Base-by-base conservation (phyloP, 2,113 vertebrate genomes). In the Tachysurus fulvidraco region DNA sequence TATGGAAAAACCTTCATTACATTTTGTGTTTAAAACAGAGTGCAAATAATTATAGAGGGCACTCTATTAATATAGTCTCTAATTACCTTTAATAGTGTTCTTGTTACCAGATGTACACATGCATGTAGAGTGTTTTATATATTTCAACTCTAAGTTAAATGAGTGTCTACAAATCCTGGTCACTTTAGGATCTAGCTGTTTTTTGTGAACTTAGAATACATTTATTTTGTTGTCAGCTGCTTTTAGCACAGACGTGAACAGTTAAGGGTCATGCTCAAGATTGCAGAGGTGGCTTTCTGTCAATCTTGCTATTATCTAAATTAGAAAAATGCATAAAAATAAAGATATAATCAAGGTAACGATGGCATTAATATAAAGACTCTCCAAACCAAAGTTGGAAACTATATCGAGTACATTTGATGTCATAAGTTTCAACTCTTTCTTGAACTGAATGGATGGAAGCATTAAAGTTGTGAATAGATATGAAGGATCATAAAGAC, bases 381-480 rank as follows among this genome's bases (percentile, higher is more conserved):
- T 36, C n/a, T 44, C 41, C 57, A 50, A 46, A 46, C 36, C 23
- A 17, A 62, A 60, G 41, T 16, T 50, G 81, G 60, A 64, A 16
- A 25, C 60, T 19, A 82, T 46, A 44, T 46, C 23, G 30, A 36
- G 30, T 36, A 23, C 14, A 67, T 83, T 67, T 19, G 28, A 69
- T 83, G 41, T 55, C 50, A 36, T 23, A 19, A 85, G 73, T 85
- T 76, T 36, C 25, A 44, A 23, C 44, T 64, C 14, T 23, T 41
- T 21, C 19, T 77, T 23, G 52, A 85, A 85, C 7, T 9, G 14
- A 55, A 14, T 50, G 25, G 25, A 52, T 21, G 5, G 17, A 78
- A 78, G 28, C 73, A 65, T 30, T 78, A 60, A 13, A 28, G 41
- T 44, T 28, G 83, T 64, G 74, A 85, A 65, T 62, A 62, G 77